phyloP scores from a whole-genome alignment of 2,888 invertebrate genomes.

The Choristoneura rosaceana region DNA sequence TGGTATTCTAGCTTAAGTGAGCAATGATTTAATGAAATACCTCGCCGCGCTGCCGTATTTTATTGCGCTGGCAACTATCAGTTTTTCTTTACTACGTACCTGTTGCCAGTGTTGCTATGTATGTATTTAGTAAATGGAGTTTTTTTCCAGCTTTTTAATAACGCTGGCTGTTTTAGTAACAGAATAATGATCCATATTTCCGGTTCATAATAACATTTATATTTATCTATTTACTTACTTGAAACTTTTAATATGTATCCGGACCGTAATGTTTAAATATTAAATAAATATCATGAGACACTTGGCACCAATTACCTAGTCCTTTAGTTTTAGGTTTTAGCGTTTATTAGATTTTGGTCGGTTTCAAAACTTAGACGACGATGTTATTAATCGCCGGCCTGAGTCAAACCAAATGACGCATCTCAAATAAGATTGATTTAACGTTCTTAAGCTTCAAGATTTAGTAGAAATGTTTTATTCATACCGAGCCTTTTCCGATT shows the following conservation, averaged over 20 bases:
- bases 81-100: not conserved
- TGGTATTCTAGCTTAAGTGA: conserved; percentile 52
- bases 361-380: not conserved
- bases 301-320: too few relatives aligned
- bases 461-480: conserved; percentile 53
- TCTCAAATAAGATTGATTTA: conserved; percentile 19
- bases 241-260: too few relatives aligned
- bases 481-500: conserved; percentile 52
- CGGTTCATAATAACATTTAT: too few relatives aligned
- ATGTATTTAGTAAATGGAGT: not conserved
- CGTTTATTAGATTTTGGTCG: not conserved
- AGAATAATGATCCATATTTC: not conserved
- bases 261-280: not conserved
- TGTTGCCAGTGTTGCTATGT: not conserved
- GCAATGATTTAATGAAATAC: conserved; percentile 62
- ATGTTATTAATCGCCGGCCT: not conserved
- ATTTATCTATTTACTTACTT: too few relatives aligned
- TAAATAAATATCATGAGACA: too few relatives aligned
- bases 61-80: conserved; percentile 32
- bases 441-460: conserved; percentile 4
- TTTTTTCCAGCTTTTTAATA: not conserved
- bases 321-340: too few relatives aligned
- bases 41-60: conserved; percentile 44
- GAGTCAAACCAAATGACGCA: conserved; percentile 2
- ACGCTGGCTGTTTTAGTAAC: not conserved